Base-by-base conservation (phyloP, 2,888 invertebrate genomes). In the Muscina levida region DNA sequence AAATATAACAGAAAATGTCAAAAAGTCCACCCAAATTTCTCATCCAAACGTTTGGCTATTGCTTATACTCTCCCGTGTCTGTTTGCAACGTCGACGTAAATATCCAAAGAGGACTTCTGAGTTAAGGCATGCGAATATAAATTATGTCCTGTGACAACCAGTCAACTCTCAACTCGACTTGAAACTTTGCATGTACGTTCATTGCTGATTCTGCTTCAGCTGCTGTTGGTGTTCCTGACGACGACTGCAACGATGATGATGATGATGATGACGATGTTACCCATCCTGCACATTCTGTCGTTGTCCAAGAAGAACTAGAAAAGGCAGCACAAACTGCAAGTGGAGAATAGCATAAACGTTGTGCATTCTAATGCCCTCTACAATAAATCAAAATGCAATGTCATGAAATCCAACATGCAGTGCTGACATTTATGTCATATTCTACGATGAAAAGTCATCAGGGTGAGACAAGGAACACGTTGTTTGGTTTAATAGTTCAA, bases 351-450 rank as follows among this genome's bases (percentile, higher is more conserved):
- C 15, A n/a, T 42, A 73, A 75, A 68, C 73, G 70, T 70, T 73
- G 76, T 76, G 76, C 79, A 81, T 82, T 80, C 83, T 83, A 83
- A 84, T 84, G 82, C 83, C 82, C 73, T 65, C 72, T 65, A 80
- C 84, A 83, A 86, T 86, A 86, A 86, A 86, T 86, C 86, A 86
- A 85, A 86, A 85, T 85, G 83, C 85, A 84, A 83, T 85, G 86
- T 85, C 84, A 85, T 85, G 84, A 85, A 85, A 85, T 85, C 79
- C 84, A 85, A 85, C 85, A 84, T 84, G 84, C 83, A 85, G 85
- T 84, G 85, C 83, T 85, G 85, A 85, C 85, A 84, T 83, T 84
- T 82, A 83, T 82, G 84, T 84, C 84, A 84, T 83, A 79, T 83
- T 78, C 81, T 74, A 79, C 83, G 82, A 83, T 83, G 77, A 82